Evolutionary conservation across 2,113 vertebrate species (phyloP), one percentile per base, ranked within the genome.

Genomic region (Vidua chalybeata): DNA sequence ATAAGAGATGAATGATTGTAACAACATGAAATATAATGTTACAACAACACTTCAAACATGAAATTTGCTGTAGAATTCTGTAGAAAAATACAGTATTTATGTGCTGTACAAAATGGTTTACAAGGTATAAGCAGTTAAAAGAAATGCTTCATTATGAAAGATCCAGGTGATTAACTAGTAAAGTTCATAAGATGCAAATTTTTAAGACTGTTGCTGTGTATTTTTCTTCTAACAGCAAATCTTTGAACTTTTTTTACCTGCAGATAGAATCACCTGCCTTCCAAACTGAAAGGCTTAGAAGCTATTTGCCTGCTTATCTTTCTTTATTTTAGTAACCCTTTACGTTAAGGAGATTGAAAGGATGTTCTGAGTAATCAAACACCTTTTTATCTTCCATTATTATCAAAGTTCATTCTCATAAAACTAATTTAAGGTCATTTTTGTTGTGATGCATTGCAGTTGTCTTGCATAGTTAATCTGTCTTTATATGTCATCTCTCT

Each of bases 371-470:
- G 56, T 75, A 31, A 79, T 91, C 27, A 52, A 33, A 52, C 39
- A 52, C 24, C 17, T 78, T 84, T 89, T 87, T 56, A 46, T 87
- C 31, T 92, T 92, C 49, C 7, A 17, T 75, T 84, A 61, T 67
- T 89, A 68, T 79, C 41, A 15, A 80, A 81, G 89, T 91, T 95
- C 16, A 66, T 94, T 95, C 78, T 91, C 69, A 30, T 94, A 46
- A 82, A 94, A 64, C 22, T 62, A 67, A 37, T 84, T 63, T 55
- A 41, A 67, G n/a, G 58, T 76, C 11, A 43, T 73, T 92, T 89
- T 89, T 78, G 31, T 51, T 83, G 56, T 64, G 62, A 45, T 71
- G 33, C 9, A 31, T 28, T 61, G 39, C 51, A 61, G 9, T 77
- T 84, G 76, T 66, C 63, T 74, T 46, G 69, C 8, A 19, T 78